phyloP scores from a whole-genome alignment of 1,140 invertebrate genomes.

The Temnothorax curvispinosus region DNA sequence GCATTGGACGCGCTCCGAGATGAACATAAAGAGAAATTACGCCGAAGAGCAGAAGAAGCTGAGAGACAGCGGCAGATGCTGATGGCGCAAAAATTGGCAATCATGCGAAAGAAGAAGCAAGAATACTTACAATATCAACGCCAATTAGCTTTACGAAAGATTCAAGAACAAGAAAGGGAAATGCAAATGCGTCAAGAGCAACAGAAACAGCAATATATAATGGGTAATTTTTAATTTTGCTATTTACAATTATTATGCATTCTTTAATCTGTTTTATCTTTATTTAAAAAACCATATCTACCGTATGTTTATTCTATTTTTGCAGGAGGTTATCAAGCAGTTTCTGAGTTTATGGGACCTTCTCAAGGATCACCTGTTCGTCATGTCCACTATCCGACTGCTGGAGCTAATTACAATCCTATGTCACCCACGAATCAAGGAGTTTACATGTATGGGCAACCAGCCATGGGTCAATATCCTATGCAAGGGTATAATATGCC shows the following conservation, averaged over 20 bases:
- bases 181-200: slow-evolving; percentile 98
- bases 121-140: slow-evolving; percentile 95
- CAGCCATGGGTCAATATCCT: slow-evolving; percentile 76
- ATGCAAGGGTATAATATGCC: slow-evolving; percentile 76
- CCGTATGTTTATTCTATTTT: slow-evolving; percentile 27
- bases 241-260: neutral
- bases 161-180: slow-evolving; percentile 97
- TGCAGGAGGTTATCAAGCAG: slow-evolving; percentile 79
- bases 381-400: slow-evolving; percentile 80
- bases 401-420: slow-evolving; percentile 80
- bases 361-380: slow-evolving; percentile 82
- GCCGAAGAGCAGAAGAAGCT: slow-evolving; percentile 95
- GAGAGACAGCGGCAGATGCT: slow-evolving; percentile 96
- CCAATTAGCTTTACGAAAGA: slow-evolving; percentile 95
- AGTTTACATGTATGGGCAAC: slow-evolving; percentile 79
- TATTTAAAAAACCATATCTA: slow-evolving; percentile 4
- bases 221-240: slow-evolving; percentile 84
- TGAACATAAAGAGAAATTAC: slow-evolving; percentile 95
- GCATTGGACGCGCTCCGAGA: slow-evolving; percentile 98
- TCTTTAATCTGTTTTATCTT: neutral
- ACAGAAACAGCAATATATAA: slow-evolving; percentile 94
- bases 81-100: slow-evolving; percentile 98
- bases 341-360: slow-evolving; percentile 80
- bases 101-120: slow-evolving; percentile 99
- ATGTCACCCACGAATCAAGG: slow-evolving; percentile 82